These are phyloP conservation scores for Parochlus steinenii DNA, from an alignment of 2,888 invertebrate species.

Conservation along the genomic window DNA sequence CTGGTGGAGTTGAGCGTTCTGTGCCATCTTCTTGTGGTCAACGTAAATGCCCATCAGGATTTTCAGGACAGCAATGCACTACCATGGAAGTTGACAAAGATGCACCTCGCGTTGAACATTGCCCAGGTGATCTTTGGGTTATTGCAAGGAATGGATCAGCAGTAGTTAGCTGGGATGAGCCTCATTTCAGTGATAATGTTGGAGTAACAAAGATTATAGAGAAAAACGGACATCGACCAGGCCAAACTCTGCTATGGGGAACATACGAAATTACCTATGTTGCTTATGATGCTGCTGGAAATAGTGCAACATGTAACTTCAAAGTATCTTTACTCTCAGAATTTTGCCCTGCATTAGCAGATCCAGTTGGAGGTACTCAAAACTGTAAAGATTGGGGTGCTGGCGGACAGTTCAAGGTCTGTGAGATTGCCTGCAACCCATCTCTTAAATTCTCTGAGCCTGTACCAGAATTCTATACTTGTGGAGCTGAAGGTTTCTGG, in stretches of 20 bases:
- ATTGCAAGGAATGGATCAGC: conserved; percentile 85
- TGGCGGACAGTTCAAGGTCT: conserved; percentile 88
- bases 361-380: conserved; percentile 83
- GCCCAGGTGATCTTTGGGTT: conserved; percentile 88
- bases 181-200: conserved; percentile 78
- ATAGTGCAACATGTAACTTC: conserved; percentile 81
- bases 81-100: conserved; percentile 71
- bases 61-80: conserved; percentile 69
- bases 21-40: conserved; percentile 88
- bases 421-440: conserved; percentile 73
- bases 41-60: conserved; percentile 73
- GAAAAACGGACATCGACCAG: conserved; percentile 71
- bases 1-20: conserved; percentile 78
- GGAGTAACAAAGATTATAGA: conserved; percentile 64
- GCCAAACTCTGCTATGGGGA: conserved; percentile 79
- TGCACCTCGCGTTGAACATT: conserved; percentile 73
- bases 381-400: conserved; percentile 93
- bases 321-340: conserved; percentile 79
- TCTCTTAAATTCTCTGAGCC: conserved; percentile 82
- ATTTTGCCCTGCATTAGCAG: conserved; percentile 75
- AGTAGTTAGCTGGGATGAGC: conserved; percentile 81
- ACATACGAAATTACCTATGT: conserved; percentile 85
- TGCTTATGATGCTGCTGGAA: conserved; percentile 84
- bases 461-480: conserved; percentile 93
- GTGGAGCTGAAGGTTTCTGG: conserved; percentile 98